Evolutionary conservation across 2,797 vertebrate genomes (phyloP).

Genomic region (Hozukius guyotensis): DNA sequence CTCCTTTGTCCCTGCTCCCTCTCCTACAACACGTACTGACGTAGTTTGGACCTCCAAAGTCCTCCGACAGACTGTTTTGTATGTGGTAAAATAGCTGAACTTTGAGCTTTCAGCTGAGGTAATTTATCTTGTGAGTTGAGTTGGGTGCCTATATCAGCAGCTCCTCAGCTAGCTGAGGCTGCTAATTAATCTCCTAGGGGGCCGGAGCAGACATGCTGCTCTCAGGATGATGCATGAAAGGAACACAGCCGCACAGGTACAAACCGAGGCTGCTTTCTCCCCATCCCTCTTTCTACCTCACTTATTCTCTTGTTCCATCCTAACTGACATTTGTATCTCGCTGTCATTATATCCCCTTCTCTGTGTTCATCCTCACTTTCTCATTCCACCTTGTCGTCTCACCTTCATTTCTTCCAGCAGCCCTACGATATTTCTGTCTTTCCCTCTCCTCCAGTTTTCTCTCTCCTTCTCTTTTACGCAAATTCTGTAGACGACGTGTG

Average conservation of each 20-base stretch:
- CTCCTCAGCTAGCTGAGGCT: conserved; percentile 48
- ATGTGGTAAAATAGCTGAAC: conserved; percentile 72
- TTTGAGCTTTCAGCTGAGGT: conserved; percentile 63
- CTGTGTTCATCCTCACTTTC: neutral
- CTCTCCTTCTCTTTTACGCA: neutral
- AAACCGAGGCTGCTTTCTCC: neutral
- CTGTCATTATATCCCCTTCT: neutral
- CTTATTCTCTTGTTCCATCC: conserved; percentile 5
- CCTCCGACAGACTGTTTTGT: conserved; percentile 36
- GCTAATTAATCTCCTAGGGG: conserved; percentile 73
- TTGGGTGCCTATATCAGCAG: conserved; percentile 66
- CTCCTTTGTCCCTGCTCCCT: neutral
- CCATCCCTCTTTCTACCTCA: neutral
- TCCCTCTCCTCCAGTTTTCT: neutral
- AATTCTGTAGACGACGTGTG: neutral
- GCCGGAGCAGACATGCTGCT: conserved; percentile 48
- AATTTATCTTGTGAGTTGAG: conserved; percentile 70
- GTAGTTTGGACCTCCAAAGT: conserved; percentile 34
- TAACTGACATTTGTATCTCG: neutral
- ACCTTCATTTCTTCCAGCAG: neutral
- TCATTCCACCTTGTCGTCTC: neutral
- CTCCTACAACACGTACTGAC: conserved; percentile 5
- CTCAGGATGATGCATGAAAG: conserved; percentile 69
- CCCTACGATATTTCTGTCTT: neutral
- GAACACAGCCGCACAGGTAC: conserved; percentile 46